Base-by-base conservation (phyloP, 2,113 vertebrate species). In the Neoarius graeffei region DNA sequence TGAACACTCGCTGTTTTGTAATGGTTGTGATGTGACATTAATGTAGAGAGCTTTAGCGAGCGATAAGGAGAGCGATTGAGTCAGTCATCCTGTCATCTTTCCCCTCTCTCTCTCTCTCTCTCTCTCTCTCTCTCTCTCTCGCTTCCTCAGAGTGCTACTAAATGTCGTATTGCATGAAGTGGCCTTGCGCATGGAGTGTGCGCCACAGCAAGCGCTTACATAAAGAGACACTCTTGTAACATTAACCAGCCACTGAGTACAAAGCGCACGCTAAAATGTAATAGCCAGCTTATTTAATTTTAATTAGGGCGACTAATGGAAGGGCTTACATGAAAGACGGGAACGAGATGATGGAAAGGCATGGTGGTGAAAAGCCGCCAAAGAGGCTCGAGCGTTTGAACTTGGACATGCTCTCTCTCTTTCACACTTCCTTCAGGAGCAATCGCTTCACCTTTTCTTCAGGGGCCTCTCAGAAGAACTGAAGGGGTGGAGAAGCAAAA, bases 241-340 rank as follows among this genome's bases (percentile, higher is more conserved):
- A 93, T 94, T 93, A 93, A 92, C 89, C 91, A 91, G 93, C 93
- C 93, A 93, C 93, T 85, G 94, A 94, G 92, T 95, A 95, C 95
- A 95, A 96, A 95, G 94, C 88, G 0, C 90, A 85, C 86, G 88
- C 81, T 89, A 85, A 95, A 96, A 94, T 92, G 95, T 94, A 92
- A 96, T 94, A 93, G 94, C 91, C 92, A 67, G 91, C 92, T 93
- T 94, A 92, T 94, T 95, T 93, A 87, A 92, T 95, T 94, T 95
- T 96, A 96, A 96, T 96, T 95, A 95, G 93, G 30, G 89, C 88
- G 90, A 94, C 94, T 94, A 95, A 96, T 96, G 94, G 94, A 95
- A 90, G 82, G 90, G 90, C 94, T 92, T 90, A 94, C 91, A 93
- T 93, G 92, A 93, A 92, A 93, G 93, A 94, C 90, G 93, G 71